A percentile compares a stretch with the other conserved stretches of the same genome.
Evolutionary conservation across 2,113 vertebrate genomes (phyloP).

Genomic region (Tetrax tetrax): DNA sequence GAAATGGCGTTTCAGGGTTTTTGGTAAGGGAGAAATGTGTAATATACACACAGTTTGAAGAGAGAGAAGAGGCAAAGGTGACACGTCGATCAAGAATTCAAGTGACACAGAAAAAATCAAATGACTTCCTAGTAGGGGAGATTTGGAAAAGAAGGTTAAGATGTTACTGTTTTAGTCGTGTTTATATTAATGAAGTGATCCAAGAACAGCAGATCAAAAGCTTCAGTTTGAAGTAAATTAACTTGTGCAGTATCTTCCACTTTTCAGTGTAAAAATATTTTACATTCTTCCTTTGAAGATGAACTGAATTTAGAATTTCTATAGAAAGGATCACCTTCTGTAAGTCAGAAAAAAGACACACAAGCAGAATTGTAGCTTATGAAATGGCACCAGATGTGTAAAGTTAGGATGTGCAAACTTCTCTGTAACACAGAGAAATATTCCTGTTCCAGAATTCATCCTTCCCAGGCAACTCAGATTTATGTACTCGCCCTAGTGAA

Average conservation of each 20-base stretch:
- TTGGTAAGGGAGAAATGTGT: background rate
- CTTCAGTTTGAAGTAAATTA: background rate
- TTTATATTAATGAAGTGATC: background rate
- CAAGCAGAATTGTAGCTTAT: background rate
- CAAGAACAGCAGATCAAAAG: constrained; percentile 8
- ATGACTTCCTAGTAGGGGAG: background rate
- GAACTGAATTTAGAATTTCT: background rate
- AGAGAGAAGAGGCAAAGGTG: background rate
- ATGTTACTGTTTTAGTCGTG: background rate
- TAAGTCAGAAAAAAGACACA: background rate
- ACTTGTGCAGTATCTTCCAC: background rate
- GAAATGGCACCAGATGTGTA: background rate
- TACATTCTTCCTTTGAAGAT: constrained; percentile 5
- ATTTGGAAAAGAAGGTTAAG: background rate
- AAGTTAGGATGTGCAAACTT: background rate
- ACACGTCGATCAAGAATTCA: background rate
- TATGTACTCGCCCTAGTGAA: background rate
- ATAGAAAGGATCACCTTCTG: background rate
- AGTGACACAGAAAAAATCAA: background rate
- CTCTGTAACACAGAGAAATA: background rate
- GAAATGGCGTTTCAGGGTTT: background rate
- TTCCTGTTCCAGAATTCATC: background rate
- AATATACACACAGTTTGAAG: background rate
- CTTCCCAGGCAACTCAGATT: background rate
- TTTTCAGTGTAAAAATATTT: background rate